Evolutionary conservation across 2,113 vertebrate genomes (phyloP).

Genomic region (Lepidothrix coronata): DNA sequence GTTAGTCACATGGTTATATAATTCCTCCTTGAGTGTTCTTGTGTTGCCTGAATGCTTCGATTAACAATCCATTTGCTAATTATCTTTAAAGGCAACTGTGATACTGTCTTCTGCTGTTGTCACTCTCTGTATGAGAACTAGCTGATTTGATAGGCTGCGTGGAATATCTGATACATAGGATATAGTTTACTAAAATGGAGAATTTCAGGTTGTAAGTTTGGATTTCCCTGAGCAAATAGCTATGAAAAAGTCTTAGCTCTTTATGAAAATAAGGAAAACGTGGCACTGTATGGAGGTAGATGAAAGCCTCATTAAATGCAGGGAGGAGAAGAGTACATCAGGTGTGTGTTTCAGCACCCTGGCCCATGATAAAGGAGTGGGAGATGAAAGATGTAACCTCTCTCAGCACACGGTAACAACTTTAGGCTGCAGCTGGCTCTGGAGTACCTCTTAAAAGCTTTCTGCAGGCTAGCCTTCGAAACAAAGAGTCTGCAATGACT

Average conservation of each 20-base stretch:
- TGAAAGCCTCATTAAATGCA: neutral
- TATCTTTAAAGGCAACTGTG: neutral
- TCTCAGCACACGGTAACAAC: rapidly evolving
- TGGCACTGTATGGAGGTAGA: neutral
- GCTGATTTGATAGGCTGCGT: neutral
- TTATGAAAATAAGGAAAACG: neutral
- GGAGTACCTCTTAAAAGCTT: neutral
- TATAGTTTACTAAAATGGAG: neutral
- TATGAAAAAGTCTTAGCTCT: neutral
- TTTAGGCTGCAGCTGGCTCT: neutral
- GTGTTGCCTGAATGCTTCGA: neutral
- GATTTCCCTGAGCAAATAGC: neutral
- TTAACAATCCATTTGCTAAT: neutral
- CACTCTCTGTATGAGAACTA: neutral
- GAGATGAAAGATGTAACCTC: neutral
- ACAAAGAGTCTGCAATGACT: neutral
- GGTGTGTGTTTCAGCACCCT: neutral
- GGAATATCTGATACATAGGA: neutral
- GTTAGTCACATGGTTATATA: neutral
- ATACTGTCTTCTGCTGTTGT: neutral
- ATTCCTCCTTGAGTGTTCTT: neutral
- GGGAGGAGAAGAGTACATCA: neutral
- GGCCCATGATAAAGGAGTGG: neutral
- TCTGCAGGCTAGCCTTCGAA: neutral
- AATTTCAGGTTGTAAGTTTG: neutral